Percentiles rank a stretch among this genome's conserved stretches.
These are phyloP conservation scores for Eutolmus rufibarbis DNA, from an alignment of 2,888 invertebrate species.

Conservation along the genomic window DNA sequence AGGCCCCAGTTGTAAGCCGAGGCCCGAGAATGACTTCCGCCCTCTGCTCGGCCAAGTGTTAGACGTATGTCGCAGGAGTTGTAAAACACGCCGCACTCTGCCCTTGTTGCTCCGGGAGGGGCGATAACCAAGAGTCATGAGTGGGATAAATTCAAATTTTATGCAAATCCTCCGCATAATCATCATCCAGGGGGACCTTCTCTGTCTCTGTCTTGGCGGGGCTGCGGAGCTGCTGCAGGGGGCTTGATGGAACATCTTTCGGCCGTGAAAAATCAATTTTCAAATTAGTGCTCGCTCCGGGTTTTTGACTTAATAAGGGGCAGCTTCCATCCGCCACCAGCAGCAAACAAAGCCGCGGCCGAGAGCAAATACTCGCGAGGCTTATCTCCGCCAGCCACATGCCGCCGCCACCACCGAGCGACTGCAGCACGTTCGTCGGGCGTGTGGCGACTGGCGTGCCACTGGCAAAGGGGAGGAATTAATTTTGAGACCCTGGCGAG, in stretches of 20 bases:
- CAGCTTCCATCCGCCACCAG: not conserved
- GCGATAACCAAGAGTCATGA: constrained; percentile 1
- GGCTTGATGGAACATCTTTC: not conserved
- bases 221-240: not conserved
- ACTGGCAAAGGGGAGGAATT: not conserved
- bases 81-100: not conserved
- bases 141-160: constrained; percentile 17
- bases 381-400: not conserved
- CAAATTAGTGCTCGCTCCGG: not conserved
- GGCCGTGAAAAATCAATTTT: constrained; percentile 10
- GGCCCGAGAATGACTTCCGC: not conserved
- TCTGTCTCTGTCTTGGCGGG: not conserved
- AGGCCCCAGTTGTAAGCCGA: not conserved
- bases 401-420: not conserved
- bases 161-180: constrained; percentile 7
- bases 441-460: not conserved
- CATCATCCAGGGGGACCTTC: not conserved
- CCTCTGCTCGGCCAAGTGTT: not conserved
- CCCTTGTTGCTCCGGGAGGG: not conserved
- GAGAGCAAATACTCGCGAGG: not conserved
- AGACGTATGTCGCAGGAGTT: not conserved
- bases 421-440: not conserved
- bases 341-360: not conserved
- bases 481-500: not conserved
- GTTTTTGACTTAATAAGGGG: not conserved